Evolutionary conservation across 2,797 vertebrate species (phyloP).

Genomic region (Agapornis canus): DNA sequence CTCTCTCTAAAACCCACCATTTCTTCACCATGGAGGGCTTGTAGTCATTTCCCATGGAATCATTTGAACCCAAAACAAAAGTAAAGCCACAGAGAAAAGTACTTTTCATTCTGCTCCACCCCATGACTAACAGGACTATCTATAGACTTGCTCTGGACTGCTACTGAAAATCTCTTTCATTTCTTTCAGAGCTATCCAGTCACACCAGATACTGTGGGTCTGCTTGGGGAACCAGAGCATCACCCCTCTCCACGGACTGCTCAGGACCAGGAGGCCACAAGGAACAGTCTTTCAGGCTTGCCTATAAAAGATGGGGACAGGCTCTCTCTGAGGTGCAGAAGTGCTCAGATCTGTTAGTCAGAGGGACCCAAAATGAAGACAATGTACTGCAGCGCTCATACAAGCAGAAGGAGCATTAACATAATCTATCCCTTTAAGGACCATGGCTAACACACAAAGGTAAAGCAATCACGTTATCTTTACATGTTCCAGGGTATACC

Average conservation of each 20-base stretch:
- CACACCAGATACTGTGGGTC: neutral
- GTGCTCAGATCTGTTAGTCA: neutral
- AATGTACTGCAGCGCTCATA: neutral
- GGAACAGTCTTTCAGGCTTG: neutral
- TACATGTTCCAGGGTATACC: neutral
- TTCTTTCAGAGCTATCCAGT: neutral
- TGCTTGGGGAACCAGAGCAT: neutral
- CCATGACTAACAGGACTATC: neutral
- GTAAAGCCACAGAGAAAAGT: neutral
- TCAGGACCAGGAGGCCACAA: neutral
- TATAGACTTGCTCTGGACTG: neutral
- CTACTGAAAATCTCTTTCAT: neutral
- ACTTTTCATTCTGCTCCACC: neutral
- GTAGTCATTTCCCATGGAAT: neutral
- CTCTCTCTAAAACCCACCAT: neutral
- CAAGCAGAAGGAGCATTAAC: neutral
- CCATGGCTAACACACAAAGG: rapidly evolving
- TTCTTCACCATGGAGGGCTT: neutral
- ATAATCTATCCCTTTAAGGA: neutral
- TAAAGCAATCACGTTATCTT: neutral
- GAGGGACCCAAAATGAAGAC: neutral
- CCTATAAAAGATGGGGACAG: neutral
- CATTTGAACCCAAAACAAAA: neutral
- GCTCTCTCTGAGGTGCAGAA: neutral
- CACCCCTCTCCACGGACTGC: rapidly evolving